These are phyloP conservation scores for Orthosia gracilis DNA, from an alignment of 2,888 invertebrate species.

Conservation along the genomic window DNA sequence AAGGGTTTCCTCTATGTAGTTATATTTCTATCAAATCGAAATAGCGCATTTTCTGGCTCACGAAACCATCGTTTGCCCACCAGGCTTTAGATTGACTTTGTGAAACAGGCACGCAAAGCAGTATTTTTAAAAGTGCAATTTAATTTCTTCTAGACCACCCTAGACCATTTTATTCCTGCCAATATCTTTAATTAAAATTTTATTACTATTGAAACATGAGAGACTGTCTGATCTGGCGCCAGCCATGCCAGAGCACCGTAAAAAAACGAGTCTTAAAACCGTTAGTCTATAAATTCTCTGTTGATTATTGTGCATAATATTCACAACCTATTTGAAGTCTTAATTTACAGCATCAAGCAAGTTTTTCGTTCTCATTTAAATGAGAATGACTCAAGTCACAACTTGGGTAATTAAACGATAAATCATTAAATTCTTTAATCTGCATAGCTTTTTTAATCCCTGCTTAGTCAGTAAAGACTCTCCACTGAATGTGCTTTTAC, in stretches of 20 bases:
- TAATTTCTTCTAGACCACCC: constrained; percentile 1
- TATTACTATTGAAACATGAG: constrained; percentile 4
- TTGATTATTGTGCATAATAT: constrained; percentile 43
- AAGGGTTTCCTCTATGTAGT: not conserved
- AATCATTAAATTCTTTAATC: constrained; percentile 6
- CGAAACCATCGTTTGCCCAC: too few relatives aligned
- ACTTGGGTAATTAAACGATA: constrained; percentile 19
- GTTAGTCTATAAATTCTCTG: constrained; percentile 55
- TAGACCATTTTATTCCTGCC: not conserved
- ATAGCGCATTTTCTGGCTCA: not conserved
- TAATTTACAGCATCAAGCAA: constrained; percentile 30
- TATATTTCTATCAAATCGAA: not conserved
- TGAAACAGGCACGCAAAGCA: not conserved
- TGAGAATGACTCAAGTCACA: constrained; percentile 5
- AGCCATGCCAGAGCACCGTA: constrained; percentile 17
- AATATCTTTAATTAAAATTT: constrained; percentile 3
- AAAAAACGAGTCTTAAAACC: constrained; percentile 54
- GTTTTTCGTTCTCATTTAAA: constrained; percentile 22
- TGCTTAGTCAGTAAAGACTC: constrained; percentile 6
- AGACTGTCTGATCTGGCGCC: constrained; percentile 21
- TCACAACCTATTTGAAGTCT: constrained; percentile 27
- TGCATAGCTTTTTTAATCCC: not conserved
- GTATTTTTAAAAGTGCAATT: not conserved
- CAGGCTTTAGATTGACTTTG: not conserved
- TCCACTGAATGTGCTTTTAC: constrained; percentile 1